Percentiles rank a stretch among this genome's conserved stretches.
Evolutionary conservation across 2,888 invertebrate species (phyloP).

Genomic region (Trachelus troglodyta): DNA sequence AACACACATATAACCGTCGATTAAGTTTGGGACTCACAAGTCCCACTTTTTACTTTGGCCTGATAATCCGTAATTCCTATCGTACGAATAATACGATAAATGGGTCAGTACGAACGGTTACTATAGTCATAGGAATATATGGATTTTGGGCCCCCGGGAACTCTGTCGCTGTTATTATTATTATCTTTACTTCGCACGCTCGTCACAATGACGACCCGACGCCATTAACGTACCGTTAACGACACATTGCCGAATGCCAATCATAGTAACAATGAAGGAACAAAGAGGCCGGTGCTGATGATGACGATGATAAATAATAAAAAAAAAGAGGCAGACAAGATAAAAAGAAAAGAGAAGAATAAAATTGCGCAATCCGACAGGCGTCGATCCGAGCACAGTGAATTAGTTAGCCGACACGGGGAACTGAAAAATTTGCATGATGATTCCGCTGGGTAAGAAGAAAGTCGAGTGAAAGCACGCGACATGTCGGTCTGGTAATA

Average conservation of each 20-base stretch:
- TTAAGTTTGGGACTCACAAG: neutral
- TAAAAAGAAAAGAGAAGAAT: neutral
- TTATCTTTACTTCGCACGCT: neutral
- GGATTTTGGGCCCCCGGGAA: neutral
- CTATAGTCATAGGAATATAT: neutral
- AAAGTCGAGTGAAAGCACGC: neutral
- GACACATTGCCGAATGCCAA: neutral
- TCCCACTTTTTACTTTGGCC: neutral
- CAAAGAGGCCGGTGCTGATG: neutral
- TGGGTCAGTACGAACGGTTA: neutral
- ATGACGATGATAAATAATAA: neutral
- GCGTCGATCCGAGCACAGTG: neutral
- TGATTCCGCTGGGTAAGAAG: neutral
- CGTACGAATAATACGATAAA: neutral
- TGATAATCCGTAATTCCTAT: neutral
- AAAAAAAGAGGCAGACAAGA: neutral
- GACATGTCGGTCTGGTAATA: neutral
- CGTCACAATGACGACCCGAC: neutral
- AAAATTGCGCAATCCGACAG: neutral
- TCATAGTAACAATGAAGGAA: neutral
- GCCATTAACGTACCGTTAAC: neutral
- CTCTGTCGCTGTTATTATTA: neutral
- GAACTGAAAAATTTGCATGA: neutral
- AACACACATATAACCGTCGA: neutral
- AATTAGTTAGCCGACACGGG: neutral